Percentiles rank a stretch among this genome's conserved stretches.
Conservation (phyloP, 92 coral and sea anemone genomes). For the Nematostella vectensis region DNA sequence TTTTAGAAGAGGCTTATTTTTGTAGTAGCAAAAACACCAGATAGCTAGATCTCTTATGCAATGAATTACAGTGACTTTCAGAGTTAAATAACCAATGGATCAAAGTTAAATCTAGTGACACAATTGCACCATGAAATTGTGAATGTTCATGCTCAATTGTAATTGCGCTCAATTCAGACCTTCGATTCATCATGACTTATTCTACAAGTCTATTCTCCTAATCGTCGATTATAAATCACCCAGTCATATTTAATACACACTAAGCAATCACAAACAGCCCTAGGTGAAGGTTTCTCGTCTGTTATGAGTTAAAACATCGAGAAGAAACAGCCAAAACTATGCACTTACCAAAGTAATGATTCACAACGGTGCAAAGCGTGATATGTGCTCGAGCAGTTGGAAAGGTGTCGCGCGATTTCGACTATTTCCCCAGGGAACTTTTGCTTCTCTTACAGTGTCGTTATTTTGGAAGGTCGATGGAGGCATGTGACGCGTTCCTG, state of each 20-base stretch:
- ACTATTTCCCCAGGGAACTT: slow-evolving; percentile 10
- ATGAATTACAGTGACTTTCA: too few species aligned
- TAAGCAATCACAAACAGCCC: slow-evolving; percentile 29
- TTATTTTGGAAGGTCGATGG: slow-evolving; percentile 20
- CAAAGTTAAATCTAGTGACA: too few species aligned
- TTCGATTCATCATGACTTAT: not conserved
- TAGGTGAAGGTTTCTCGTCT: slow-evolving; percentile 2
- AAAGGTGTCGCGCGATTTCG: slow-evolving; percentile 18
- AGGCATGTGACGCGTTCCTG: slow-evolving; percentile 38
- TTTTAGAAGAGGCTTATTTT: too few species aligned
- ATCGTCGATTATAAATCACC: not conserved
- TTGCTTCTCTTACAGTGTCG: slow-evolving; percentile 20
- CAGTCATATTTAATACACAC: not conserved
- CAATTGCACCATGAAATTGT: too few species aligned
- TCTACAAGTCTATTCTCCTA: not conserved
- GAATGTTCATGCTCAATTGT: not conserved
- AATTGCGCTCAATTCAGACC: not conserved
- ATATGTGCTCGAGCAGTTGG: too few species aligned
- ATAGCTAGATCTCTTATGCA: too few species aligned
- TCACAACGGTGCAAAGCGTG: too few species aligned
- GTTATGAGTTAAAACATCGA: slow-evolving; percentile 28
- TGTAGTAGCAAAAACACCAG: too few species aligned
- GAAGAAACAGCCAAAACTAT: slow-evolving; percentile 20
- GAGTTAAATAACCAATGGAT: too few species aligned
- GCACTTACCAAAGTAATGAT: slow-evolving; percentile 41